A percentile compares a stretch with the other conserved stretches of the same genome.
phyloP scores from a whole-genome alignment of 2,888 invertebrate genomes.

The Perithous albicinctus region DNA sequence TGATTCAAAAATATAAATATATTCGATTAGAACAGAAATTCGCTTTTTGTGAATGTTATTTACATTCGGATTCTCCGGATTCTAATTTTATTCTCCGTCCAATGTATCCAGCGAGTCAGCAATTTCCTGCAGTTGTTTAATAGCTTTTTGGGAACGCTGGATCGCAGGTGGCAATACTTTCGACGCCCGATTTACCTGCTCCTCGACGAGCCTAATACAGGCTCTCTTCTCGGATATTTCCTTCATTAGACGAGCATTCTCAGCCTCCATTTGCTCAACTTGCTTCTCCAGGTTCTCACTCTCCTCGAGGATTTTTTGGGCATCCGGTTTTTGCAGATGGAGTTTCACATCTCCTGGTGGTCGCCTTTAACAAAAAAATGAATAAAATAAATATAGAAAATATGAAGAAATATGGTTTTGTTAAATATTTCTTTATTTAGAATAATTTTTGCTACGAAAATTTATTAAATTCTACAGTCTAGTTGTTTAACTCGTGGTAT shows the following conservation, averaged over 20 bases:
- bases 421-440: no score
- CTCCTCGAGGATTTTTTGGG: slow-evolving; percentile 72
- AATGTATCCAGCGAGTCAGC: slow-evolving; percentile 55
- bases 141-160: slow-evolving; percentile 65
- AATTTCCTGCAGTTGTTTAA: slow-evolving; percentile 60
- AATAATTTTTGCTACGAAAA: no score
- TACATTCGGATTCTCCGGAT: neutral
- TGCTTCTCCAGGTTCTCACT: slow-evolving; percentile 70
- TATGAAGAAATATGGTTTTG: no score
- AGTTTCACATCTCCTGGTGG: slow-evolving; percentile 78
- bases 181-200: slow-evolving; percentile 65
- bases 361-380: slow-evolving; percentile 73
- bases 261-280: slow-evolving; percentile 73
- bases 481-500: no score
- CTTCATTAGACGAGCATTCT: slow-evolving; percentile 74
- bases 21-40: no score
- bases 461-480: no score
- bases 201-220: slow-evolving; percentile 57
- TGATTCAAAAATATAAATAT: no score
- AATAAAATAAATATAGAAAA: neutral
- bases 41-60: no score
- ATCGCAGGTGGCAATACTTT: slow-evolving; percentile 59
- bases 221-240: slow-evolving; percentile 71
- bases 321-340: slow-evolving; percentile 78
- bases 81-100: slow-evolving; percentile 1